Percentiles rank a stretch among this genome's conserved stretches.
Conservation (phyloP, 2,797 vertebrate genomes). For the Nothura maculosa region DNA sequence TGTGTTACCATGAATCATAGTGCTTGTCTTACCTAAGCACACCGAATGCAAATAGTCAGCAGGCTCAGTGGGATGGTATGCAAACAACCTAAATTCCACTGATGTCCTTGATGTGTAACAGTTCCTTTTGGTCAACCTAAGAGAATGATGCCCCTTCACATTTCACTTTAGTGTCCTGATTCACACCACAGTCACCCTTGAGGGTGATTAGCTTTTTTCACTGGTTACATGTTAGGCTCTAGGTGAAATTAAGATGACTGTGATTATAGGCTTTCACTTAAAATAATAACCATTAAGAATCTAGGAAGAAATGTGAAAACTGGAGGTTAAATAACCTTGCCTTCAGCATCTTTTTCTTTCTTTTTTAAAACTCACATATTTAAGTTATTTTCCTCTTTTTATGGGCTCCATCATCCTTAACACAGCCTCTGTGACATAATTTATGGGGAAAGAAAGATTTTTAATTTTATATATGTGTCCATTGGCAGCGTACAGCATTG, state of each 20-base stretch:
- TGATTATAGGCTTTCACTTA: neutral
- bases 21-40: neutral
- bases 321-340: neutral
- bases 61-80: neutral
- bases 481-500: neutral
- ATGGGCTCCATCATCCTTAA: neutral
- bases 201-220: neutral
- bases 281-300: neutral
- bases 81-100: neutral
- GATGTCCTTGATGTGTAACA: accelerated
- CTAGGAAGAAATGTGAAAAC: neutral
- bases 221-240: accelerated
- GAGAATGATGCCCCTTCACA: neutral
- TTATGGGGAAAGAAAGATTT: accelerated
- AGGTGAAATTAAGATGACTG: neutral
- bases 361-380: neutral
- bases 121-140: neutral
- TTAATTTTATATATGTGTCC: neutral
- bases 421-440: neutral
- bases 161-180: neutral
- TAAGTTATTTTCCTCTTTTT: neutral
- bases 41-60: neutral
- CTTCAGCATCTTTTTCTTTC: neutral
- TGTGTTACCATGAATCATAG: neutral
- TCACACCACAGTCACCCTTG: accelerated